These are phyloP conservation scores for Morinoia aosen DNA, from an alignment of 2,888 invertebrate species.

Conservation along the genomic window DNA sequence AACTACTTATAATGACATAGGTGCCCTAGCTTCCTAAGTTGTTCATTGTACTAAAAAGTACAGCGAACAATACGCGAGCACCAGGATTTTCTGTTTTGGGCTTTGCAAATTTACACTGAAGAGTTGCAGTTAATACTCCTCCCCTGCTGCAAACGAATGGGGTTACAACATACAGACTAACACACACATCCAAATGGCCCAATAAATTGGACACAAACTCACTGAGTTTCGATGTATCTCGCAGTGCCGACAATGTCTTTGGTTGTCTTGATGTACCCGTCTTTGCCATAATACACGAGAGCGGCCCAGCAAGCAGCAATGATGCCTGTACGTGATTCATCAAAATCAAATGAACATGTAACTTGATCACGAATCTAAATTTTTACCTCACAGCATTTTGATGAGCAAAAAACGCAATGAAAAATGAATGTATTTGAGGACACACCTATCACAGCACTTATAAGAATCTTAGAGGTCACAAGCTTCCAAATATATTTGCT, in stretches of 20 bases:
- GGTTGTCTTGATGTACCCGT: constrained; percentile 88
- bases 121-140: no score
- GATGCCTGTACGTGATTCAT: constrained; percentile 75
- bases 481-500: no score
- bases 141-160: no score
- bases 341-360: background rate
- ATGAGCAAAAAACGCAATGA: background rate
- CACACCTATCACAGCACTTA: background rate
- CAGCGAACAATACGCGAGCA: no score
- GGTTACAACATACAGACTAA: no score
- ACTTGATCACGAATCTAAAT: background rate
- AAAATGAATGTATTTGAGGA: background rate
- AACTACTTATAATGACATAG: no score
- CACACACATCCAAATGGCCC: no score
- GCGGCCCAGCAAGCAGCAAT: constrained; percentile 99
- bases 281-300: constrained; percentile 88
- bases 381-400: background rate
- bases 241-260: constrained; percentile 86
- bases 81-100: no score
- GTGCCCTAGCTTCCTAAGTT: no score
- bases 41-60: no score
- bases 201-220: background rate
- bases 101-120: no score
- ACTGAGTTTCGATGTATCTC: constrained; percentile 83
- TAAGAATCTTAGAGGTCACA: no score